phyloP scores from a whole-genome alignment of 2,113 vertebrate species.

The Carassius gibelio region DNA sequence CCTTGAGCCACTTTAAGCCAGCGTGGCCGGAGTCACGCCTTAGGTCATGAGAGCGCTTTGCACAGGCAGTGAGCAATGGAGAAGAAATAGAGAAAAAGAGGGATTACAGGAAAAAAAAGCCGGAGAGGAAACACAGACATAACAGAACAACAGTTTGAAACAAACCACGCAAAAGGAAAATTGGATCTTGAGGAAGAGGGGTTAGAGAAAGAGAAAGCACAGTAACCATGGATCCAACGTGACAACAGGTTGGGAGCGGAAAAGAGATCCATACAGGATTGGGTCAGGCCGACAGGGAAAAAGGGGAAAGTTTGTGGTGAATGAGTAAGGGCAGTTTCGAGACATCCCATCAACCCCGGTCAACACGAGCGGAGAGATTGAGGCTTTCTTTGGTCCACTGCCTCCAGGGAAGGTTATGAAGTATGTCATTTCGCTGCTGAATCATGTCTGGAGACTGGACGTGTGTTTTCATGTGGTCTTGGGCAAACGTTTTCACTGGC shows the following conservation, averaged over 20 bases:
- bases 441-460: conserved; percentile 70
- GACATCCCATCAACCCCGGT: conserved; percentile 44
- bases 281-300: background rate
- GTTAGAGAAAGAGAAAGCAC: background rate
- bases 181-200: conserved; percentile 41
- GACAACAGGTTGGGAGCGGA: background rate
- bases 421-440: conserved; percentile 68
- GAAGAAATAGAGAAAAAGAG: conserved; percentile 41
- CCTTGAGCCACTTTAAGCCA: conserved; percentile 80
- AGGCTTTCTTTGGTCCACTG: conserved; percentile 63
- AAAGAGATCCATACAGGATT: conserved; percentile 4
- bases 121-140: conserved; percentile 40
- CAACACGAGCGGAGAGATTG: conserved; percentile 33
- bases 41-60: conserved; percentile 78
- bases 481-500: conserved; percentile 62
- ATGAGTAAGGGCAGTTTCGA: conserved; percentile 51
- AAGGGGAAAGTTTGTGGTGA: conserved; percentile 11
- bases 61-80: conserved; percentile 66
- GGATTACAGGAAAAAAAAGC: conserved; percentile 42
- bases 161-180: conserved; percentile 41
- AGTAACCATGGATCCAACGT: conserved; percentile 31
- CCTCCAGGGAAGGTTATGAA: conserved; percentile 59
- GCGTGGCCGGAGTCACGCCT: conserved; percentile 77
- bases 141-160: conserved; percentile 43
- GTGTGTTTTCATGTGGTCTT: conserved; percentile 71